Evolutionary conservation across 2,797 vertebrate species (phyloP).

Genomic region (Diplodus sargus): DNA sequence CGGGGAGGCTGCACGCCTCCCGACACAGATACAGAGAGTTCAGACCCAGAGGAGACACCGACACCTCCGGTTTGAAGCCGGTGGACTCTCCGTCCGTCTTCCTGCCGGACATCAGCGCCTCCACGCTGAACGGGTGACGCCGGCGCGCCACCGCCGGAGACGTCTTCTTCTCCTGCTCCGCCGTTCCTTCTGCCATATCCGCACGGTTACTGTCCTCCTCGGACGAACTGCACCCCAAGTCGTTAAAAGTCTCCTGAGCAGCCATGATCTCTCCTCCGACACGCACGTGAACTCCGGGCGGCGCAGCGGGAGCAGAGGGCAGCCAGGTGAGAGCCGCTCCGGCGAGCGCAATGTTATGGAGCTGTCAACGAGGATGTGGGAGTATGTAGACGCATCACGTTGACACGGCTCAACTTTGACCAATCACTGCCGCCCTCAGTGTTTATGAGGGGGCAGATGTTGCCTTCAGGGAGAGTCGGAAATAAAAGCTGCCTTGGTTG

Average conservation of each 20-base stretch:
- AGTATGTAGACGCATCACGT: slow-evolving; percentile 47
- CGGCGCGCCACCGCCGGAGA: slow-evolving; percentile 53
- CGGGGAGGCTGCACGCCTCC: slow-evolving; percentile 64
- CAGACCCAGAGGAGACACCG: slow-evolving; percentile 34
- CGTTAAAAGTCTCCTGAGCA: slow-evolving; percentile 60
- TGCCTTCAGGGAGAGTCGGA: slow-evolving; percentile 59
- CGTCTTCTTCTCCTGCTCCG: slow-evolving; percentile 68
- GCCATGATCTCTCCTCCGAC: slow-evolving; percentile 52
- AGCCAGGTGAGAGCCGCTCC: slow-evolving; percentile 40
- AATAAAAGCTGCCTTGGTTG: neutral
- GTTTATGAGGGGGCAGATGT: slow-evolving; percentile 35
- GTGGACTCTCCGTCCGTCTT: slow-evolving; percentile 51
- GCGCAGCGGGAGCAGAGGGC: neutral
- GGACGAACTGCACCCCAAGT: slow-evolving; percentile 64
- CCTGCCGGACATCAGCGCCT: slow-evolving; percentile 82
- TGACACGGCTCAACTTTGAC: slow-evolving; percentile 59
- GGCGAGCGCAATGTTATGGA: slow-evolving; percentile 39
- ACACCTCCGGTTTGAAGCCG: slow-evolving; percentile 45
- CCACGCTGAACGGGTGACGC: slow-evolving; percentile 86
- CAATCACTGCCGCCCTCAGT: slow-evolving; percentile 73
- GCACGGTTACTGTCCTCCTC: slow-evolving; percentile 70
- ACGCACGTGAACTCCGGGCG: slow-evolving; percentile 3
- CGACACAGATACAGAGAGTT: slow-evolving; percentile 61
- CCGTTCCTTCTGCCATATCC: slow-evolving; percentile 46
- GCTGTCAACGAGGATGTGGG: slow-evolving; percentile 67